These are phyloP conservation scores for Sebastes jordani DNA, from an alignment of 2,797 vertebrate genomes.

Conservation along the genomic window DNA sequence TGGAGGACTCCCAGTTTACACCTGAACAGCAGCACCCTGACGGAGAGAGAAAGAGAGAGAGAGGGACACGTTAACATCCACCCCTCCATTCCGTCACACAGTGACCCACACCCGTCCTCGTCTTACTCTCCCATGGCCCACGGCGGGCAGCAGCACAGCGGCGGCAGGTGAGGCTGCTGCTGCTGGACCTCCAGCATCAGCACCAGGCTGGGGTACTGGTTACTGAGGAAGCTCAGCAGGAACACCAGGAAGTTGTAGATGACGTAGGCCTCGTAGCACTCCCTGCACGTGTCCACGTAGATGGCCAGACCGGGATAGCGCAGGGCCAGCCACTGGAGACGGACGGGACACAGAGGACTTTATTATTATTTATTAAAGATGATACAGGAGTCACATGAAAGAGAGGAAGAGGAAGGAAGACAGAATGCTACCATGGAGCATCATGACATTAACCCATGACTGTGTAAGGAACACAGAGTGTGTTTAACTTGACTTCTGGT, in stretches of 20 bases:
- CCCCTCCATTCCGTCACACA: conserved; percentile 31
- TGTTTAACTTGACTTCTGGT: background rate
- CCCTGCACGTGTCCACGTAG: conserved; percentile 96
- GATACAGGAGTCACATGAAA: background rate
- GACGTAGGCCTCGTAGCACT: conserved; percentile 98
- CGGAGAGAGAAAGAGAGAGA: conserved; percentile 9
- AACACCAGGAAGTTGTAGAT: conserved; percentile 99
- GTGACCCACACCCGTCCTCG: background rate
- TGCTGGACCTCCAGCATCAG: conserved; percentile 96
- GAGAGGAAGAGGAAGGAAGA: background rate
- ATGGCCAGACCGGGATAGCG: conserved; percentile 94
- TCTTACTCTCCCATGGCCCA: conserved; percentile 98
- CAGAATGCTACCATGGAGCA: no score
- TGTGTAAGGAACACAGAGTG: background rate
- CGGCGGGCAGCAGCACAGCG: conserved; percentile 93
- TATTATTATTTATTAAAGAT: background rate
- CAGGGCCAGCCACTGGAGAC: conserved; percentile 90
- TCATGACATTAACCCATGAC: background rate
- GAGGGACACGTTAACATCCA: conserved; percentile 9
- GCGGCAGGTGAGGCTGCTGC: conserved; percentile 93
- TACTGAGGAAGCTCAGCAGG: conserved; percentile 93
- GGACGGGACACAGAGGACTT: no score
- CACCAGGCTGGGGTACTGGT: conserved; percentile 93
- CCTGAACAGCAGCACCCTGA: conserved; percentile 92
- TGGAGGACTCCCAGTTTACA: conserved; percentile 96